Evolutionary conservation across 2,888 invertebrate species (phyloP).

Genomic region (Spisula subtruncata): DNA sequence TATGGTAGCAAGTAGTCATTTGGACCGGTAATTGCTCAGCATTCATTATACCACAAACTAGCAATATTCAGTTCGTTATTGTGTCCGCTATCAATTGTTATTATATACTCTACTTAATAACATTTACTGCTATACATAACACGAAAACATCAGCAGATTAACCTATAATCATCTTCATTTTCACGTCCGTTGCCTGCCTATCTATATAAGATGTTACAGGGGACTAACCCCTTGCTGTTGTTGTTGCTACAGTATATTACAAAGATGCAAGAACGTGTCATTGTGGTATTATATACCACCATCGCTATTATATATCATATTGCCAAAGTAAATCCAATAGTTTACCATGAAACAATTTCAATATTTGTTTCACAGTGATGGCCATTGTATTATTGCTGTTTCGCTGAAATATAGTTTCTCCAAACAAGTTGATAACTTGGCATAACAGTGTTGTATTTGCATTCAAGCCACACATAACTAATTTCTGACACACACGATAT

Average conservation of each 20-base stretch:
- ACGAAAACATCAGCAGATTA: not conserved
- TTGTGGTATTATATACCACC: too few species aligned
- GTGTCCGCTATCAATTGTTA: not conserved
- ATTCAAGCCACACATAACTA: not conserved
- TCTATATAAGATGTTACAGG: not conserved
- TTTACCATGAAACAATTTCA: too few species aligned
- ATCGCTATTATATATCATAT: too few species aligned
- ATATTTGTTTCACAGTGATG: too few species aligned
- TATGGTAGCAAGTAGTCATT: too few species aligned
- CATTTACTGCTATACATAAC: not conserved
- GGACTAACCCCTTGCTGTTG: not conserved
- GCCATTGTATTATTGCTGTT: too few species aligned
- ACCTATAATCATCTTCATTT: not conserved
- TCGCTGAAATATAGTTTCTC: not conserved
- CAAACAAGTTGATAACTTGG: not conserved
- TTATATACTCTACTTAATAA: not conserved
- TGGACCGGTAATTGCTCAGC: too few species aligned
- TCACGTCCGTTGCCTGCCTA: not conserved
- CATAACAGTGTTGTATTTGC: not conserved
- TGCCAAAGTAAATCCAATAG: too few species aligned
- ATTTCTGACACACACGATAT: constrained; percentile 4
- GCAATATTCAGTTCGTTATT: not conserved
- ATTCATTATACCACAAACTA: not conserved
- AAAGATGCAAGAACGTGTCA: not conserved
- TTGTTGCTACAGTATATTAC: too few species aligned